A percentile compares a stretch with the other conserved stretches of the same genome.
Conservation (phyloP, 2,113 vertebrate genomes). For the Orientallactaga bullata region DNA sequence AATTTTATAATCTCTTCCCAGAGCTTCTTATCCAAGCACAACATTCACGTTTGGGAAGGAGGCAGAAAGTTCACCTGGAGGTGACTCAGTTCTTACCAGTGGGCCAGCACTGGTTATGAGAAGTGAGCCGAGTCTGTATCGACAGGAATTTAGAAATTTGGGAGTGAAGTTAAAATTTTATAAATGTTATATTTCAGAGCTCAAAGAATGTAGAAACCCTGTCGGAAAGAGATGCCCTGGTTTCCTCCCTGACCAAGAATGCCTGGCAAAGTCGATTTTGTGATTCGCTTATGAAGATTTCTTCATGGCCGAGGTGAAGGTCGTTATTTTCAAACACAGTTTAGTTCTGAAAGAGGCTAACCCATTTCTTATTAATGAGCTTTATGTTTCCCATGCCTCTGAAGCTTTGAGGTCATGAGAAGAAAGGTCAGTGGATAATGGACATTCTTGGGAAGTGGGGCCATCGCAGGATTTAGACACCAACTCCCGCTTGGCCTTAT, state of each 20-base stretch:
- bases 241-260: slow-evolving; percentile 85
- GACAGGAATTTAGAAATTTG: slow-evolving; percentile 58
- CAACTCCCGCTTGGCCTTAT: not conserved
- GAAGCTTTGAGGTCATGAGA: not conserved
- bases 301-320: slow-evolving; percentile 78
- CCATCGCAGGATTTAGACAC: not conserved
- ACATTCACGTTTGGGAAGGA: slow-evolving; percentile 10
- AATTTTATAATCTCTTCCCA: slow-evolving; percentile 68
- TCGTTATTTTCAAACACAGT: not conserved
- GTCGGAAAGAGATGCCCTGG: slow-evolving; percentile 74
- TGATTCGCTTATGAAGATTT: slow-evolving; percentile 74
- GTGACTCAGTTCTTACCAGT: not conserved
- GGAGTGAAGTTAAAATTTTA: slow-evolving; percentile 80
- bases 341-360: not conserved
- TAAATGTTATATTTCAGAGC: slow-evolving; percentile 70
- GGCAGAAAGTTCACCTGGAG: slow-evolving; percentile 13
- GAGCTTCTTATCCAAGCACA: slow-evolving; percentile 53
- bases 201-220: slow-evolving; percentile 77
- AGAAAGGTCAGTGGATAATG: not conserved
- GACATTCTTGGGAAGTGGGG: slow-evolving; percentile 13
- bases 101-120: not conserved
- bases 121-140: not conserved
- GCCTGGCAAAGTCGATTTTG: slow-evolving; percentile 83
- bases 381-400: slow-evolving; percentile 16
- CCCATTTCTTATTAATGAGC: slow-evolving; percentile 11